A percentile compares a stretch with the other conserved stretches of the same genome.
phyloP scores from a whole-genome alignment of 2,888 invertebrate species.

The Agrochola litura region DNA sequence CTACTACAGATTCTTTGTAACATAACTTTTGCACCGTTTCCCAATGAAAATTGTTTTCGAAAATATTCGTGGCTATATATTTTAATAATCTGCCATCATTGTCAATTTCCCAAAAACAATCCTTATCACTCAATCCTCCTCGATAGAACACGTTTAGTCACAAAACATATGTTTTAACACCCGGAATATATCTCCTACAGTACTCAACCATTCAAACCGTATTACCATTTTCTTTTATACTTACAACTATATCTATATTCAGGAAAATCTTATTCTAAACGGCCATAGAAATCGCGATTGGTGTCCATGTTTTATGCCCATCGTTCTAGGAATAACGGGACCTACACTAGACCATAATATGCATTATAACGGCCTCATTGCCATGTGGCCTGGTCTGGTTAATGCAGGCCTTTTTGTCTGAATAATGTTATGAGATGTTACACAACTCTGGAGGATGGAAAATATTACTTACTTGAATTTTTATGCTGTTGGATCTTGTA shows the following conservation, averaged over 20 bases:
- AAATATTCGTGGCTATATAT: not conserved
- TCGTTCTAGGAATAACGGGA: slow-evolving; percentile 67
- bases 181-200: not conserved
- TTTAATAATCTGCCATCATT: not conserved
- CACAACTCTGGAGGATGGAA: slow-evolving; percentile 5
- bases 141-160: not conserved
- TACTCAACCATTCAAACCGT: not conserved
- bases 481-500: not conserved
- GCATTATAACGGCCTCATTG: slow-evolving; percentile 66
- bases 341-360: slow-evolving; percentile 59
- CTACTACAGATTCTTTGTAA: not conserved
- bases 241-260: slow-evolving; percentile 8
- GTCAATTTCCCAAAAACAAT: not conserved
- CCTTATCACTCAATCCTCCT: not conserved
- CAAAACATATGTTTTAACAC: not conserved
- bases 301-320: slow-evolving; percentile 62
- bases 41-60: no score
- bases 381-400: slow-evolving; percentile 45
- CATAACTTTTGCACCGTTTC: not conserved
- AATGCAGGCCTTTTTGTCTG: slow-evolving; percentile 47
- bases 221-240: slow-evolving; percentile 22
- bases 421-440: slow-evolving; percentile 29
- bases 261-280: slow-evolving; percentile 43
- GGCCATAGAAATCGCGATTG: slow-evolving; percentile 46
- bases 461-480: not conserved